Evolutionary conservation across 2,797 vertebrate genomes (phyloP), one percentile per base, ranked within the genome.

Genomic region (Neosilurus hyrtlii): DNA sequence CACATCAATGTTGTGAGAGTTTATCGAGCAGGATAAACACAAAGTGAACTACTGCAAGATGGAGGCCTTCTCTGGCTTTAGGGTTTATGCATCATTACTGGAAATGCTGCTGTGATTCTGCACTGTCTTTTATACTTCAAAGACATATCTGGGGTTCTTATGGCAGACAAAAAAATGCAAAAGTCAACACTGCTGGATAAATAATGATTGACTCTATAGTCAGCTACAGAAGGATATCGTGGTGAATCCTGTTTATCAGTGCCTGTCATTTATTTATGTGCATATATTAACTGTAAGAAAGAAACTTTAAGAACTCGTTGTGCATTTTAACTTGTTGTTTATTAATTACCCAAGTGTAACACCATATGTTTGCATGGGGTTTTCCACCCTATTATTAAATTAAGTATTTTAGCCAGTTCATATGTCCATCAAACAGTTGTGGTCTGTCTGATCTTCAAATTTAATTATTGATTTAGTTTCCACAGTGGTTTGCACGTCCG

Each of bases 41-140:
- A 35, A 16, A 56, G 65, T 72, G 20, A 11, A 74, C 70, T 63
- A 83, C 43, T 62, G 22, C 22, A 65, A 37, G 63, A 71, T 26
- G 8, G 54, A 68, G 75, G 20, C 59, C 57, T 2, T 49, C 37
- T 83, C n/a, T 62, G 61, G 16, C 63, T 67, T 80, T 78, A 80
- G 79, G 73, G 76, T 63, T 76, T 24, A 61, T 52, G 74, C 66
- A 85, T 85, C 82, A 87, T 83, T 84, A 78, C 73, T 80, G 65
- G 51, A 78, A 76, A 62, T 54, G 61, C 76, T 78, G 52, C 81
- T 63, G 70, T 71, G 70, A 80, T 71, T 75, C 79, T 75, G 74
- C 26, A 22, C 37, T 75, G 35, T 56, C 76, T 62, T 74, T 70
- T 57, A 80, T 68, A 74, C 74, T 84, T 82, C 74, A 26, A 63